Evolutionary conservation across 2,888 invertebrate species (phyloP), one percentile per base, ranked within the genome.

Genomic region (Drosophila multiciliata): DNA sequence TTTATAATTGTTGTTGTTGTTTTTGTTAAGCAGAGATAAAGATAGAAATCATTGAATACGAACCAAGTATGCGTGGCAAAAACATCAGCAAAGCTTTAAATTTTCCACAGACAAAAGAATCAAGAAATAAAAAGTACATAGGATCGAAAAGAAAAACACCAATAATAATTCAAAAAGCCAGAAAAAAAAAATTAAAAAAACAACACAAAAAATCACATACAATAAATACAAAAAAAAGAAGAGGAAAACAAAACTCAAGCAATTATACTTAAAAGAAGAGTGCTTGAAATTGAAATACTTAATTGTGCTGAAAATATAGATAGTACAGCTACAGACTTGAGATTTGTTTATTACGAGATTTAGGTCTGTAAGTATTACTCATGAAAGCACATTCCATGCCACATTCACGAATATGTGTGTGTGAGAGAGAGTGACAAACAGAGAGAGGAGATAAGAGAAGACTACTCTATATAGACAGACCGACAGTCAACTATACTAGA

Each of bases 31-130:
- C 50, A 73, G 57, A 74, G 61, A 36, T 49, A 23, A 20, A 66
- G 66, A 62, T 48, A 66, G 58, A 66, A 58, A 63, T 49, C 23
- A 40, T 53, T 75, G 58, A 57, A 92, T 92, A 92, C 92, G 91
- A 92, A 92, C 92, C 92, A 89, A 92, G 85, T 85, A 86, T 71
- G 86, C 86, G 92, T 86, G 92, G 91, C 82, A 92, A 91, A 91
- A 91, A 91, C 85, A 83, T 88, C 91, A 91, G 90, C 90, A 92
- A 92, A 77, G 90, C 92, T 92, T 91, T 91, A 90, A 90, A 87
- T 75, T 54, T 72, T 75, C 80, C 80, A 72, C 67, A 68, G 35
- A 53, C 35, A 60, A 32, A 61, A 61, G 55, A 33, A 38, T 52
- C 66, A 78, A 64, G 42, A 59, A 62, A 74, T 64, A 49, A 69